Percentiles rank a stretch among this genome's conserved stretches.
Evolutionary conservation across 2,888 invertebrate species (phyloP).

Genomic region (Pseudococcus viburni): DNA sequence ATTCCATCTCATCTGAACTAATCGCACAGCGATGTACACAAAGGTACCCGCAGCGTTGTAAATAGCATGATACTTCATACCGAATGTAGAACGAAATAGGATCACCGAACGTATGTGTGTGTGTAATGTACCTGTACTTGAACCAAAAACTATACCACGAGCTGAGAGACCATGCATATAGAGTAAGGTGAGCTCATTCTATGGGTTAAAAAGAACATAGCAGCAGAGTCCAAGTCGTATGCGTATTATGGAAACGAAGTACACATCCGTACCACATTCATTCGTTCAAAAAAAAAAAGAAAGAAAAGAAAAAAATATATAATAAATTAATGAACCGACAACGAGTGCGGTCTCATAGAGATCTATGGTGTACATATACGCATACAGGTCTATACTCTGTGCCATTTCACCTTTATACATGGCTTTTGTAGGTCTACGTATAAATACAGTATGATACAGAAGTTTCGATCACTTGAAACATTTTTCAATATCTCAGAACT

Average conservation of each 20-base stretch:
- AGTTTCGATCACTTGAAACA: too few species aligned
- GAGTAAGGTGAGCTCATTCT: background rate
- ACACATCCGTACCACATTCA: background rate
- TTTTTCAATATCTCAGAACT: too few species aligned
- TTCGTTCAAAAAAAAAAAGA: background rate
- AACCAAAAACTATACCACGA: background rate
- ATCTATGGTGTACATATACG: background rate
- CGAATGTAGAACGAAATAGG: background rate
- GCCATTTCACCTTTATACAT: background rate
- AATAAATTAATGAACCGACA: background rate
- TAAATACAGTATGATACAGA: too few species aligned
- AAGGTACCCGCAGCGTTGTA: slow-evolving; percentile 1
- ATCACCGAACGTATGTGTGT: background rate
- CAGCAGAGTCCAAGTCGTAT: background rate
- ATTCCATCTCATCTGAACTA: background rate
- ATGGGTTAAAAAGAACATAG: background rate
- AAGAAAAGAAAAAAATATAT: background rate
- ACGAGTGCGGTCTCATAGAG: background rate
- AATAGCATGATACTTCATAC: background rate
- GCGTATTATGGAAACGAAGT: slow-evolving; percentile 1
- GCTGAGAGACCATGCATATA: background rate
- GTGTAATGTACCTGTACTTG: background rate
- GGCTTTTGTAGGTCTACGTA: background rate
- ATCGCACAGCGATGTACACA: background rate
- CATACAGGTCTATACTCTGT: background rate